Evolutionary conservation across 2,113 vertebrate genomes (phyloP), one percentile per base, ranked within the genome.

Genomic region (Malurus cyaneus): DNA sequence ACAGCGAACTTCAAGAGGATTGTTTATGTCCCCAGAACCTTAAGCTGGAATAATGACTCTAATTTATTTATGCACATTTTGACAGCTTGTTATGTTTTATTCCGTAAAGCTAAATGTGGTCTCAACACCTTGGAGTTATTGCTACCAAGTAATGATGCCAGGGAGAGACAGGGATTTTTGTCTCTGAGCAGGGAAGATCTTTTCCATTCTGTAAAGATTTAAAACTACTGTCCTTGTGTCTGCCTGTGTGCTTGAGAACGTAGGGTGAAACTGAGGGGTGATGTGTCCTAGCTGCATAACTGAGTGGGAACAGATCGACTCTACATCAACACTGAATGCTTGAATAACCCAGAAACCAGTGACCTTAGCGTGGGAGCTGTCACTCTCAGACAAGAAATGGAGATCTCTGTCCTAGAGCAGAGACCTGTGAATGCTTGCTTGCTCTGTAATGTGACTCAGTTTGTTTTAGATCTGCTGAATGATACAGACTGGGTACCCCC

Each of bases 61-160:
- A 80, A 94, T 94, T 94, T 96, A 88, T 95, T 93, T 96, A 95
- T 96, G 89, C 76, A 80, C 62, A 91, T 89, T 93, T 92, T 95
- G 95, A 92, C 89, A 94, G 71, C 87, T 89, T 87, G 67, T 93
- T 95, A 93, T 96, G 83, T 94, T 95, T 95, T 95, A 88, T 94
- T 94, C 94, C 0, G 0, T 96, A 88, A 93, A 95, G 74, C 85
- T 93, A 89, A 92, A 95, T 86, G 79, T 93, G 67, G 74, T 80
- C 61, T 76, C 86, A 87, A n/a, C 89, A 97, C 89, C 84, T 93
- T 80, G 85, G 74, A 80, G 80, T 82, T 91, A 85, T 12, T 91
- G 66, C 73, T 91, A 47, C 77, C 44, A 25, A 62, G 32, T 76
- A 85, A 70, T 64, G 85, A 64, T 79, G 70, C 17, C 24, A 70